Percentiles rank a stretch among this genome's conserved stretches.
Evolutionary conservation across 2,797 vertebrate species (phyloP).

Genomic region (Orientallactaga sibirica): DNA sequence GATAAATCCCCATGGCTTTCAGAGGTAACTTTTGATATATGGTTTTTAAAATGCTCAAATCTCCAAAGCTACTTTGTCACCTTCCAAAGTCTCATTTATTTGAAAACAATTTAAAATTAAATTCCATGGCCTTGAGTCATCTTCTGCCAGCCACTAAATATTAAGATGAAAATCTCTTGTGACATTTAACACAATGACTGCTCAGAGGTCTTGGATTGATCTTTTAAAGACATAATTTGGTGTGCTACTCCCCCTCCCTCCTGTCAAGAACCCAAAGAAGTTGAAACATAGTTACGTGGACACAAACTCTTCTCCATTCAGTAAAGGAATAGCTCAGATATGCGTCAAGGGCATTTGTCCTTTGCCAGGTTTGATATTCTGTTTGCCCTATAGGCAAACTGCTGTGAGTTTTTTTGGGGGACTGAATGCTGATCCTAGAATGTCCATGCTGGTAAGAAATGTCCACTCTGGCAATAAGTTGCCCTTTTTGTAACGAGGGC

Average conservation of each 20-base stretch:
- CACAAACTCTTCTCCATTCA: neutral
- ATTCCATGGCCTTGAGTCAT: constrained; percentile 76
- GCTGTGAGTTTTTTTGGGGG: too few relatives aligned
- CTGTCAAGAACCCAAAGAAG: neutral
- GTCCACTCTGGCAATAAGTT: neutral
- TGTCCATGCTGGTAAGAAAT: neutral
- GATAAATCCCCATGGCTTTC: constrained; percentile 51
- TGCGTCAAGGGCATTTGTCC: neutral
- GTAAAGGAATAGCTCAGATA: neutral
- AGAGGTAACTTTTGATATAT: constrained; percentile 62
- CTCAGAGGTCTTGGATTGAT: constrained; percentile 48
- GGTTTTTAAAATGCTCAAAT: constrained; percentile 36
- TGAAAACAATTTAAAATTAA: constrained; percentile 79
- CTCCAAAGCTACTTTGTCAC: constrained; percentile 57
- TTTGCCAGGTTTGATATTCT: neutral
- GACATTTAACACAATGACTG: constrained; percentile 71
- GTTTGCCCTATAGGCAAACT: neutral
- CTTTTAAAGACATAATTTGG: constrained; percentile 41
- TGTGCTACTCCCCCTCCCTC: constrained; percentile 8
- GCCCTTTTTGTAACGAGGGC: neutral
- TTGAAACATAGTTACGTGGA: neutral
- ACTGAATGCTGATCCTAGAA: neutral
- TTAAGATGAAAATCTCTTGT: constrained; percentile 75
- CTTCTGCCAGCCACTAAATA: constrained; percentile 71
- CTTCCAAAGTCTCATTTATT: constrained; percentile 75